phyloP scores from a whole-genome alignment of 2,888 invertebrate genomes.

The Dermolepida albohirtum region DNA sequence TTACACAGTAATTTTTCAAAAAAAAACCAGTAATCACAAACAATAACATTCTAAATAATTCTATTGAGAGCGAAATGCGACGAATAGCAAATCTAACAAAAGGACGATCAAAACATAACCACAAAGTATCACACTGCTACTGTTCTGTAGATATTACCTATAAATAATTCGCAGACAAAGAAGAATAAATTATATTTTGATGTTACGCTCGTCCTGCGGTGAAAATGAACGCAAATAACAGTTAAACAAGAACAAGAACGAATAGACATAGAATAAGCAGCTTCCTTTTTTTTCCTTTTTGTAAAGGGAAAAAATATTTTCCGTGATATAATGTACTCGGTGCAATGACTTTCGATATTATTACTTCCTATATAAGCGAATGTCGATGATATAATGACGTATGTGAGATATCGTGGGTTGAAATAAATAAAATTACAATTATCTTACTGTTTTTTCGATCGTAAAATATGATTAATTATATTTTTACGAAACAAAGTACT shows the following conservation, averaged over 20 bases:
- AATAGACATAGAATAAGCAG: slow-evolving; percentile 19
- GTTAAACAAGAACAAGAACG: slow-evolving; percentile 25
- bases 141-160: background rate
- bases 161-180: slow-evolving; percentile 5
- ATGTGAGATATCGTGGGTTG: slow-evolving; percentile 19
- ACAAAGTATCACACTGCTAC: background rate
- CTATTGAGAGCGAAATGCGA: too few relatives aligned
- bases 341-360: slow-evolving; percentile 23
- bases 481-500: too few relatives aligned
- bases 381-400: background rate
- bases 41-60: too few relatives aligned
- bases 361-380: slow-evolving; percentile 27
- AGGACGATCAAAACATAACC: background rate
- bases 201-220: slow-evolving; percentile 16
- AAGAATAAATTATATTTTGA: slow-evolving; percentile 16
- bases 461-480: background rate
- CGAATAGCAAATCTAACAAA: background rate
- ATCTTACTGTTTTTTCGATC: background rate
- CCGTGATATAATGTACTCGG: slow-evolving; percentile 5
- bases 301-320: slow-evolving; percentile 8
- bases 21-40: too few relatives aligned
- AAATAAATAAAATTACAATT: slow-evolving; percentile 13
- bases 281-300: slow-evolving; percentile 1
- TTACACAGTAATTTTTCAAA: too few relatives aligned
- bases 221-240: slow-evolving; percentile 3